Evolutionary conservation across 1,140 invertebrate species (phyloP).

Genomic region (Drosophila novamexicana): DNA sequence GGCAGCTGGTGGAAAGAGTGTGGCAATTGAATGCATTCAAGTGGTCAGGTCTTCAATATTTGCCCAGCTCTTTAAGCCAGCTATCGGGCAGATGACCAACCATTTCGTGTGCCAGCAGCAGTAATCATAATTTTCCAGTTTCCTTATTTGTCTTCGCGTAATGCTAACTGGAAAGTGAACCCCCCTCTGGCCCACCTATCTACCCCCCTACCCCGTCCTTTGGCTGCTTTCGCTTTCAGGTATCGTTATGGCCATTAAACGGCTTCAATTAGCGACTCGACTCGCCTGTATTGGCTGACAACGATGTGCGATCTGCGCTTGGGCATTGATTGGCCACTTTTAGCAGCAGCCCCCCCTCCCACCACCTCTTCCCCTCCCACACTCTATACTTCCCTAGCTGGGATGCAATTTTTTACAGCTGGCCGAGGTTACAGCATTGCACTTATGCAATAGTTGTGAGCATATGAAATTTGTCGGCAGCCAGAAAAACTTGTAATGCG

Average conservation of each 20-base stretch:
- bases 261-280: slow-evolving; percentile 75
- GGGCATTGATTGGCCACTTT: slow-evolving; percentile 57
- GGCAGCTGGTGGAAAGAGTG: slow-evolving; percentile 38
- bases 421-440: slow-evolving; percentile 68
- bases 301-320: slow-evolving; percentile 67
- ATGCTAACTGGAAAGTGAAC: slow-evolving; percentile 55
- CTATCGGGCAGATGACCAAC: slow-evolving; percentile 43
- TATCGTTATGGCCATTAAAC: slow-evolving; percentile 65
- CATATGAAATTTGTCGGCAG: slow-evolving; percentile 60
- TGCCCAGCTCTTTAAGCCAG: slow-evolving; percentile 25
- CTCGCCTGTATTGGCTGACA: slow-evolving; percentile 68
- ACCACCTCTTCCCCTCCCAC: neutral
- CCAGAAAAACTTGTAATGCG: slow-evolving; percentile 38
- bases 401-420: slow-evolving; percentile 61
- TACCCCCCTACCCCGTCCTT: neutral
- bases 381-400: slow-evolving; percentile 7
- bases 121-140: slow-evolving; percentile 77
- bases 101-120: slow-evolving; percentile 37
- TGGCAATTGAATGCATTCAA: slow-evolving; percentile 57
- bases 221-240: slow-evolving; percentile 60
- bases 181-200: slow-evolving; percentile 9
- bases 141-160: slow-evolving; percentile 61
- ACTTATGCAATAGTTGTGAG: slow-evolving; percentile 61
- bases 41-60: slow-evolving; percentile 33
- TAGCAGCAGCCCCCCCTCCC: neutral